phyloP scores from a whole-genome alignment of 2,797 vertebrate species.

The Esox lucius region DNA sequence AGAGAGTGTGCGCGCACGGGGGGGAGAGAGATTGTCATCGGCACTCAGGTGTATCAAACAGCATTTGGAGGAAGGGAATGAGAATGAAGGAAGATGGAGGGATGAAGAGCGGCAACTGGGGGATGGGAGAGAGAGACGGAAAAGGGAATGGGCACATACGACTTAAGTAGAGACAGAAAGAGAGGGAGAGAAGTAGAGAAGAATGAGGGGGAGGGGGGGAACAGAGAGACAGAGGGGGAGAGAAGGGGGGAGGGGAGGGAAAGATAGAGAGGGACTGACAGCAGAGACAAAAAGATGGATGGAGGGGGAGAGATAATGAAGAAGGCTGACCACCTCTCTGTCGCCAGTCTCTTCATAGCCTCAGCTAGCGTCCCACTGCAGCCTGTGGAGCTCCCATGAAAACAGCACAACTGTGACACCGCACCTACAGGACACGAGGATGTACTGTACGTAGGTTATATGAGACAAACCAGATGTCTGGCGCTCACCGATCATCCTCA shows the following conservation, averaged over 20 bases:
- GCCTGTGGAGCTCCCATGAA: constrained; percentile 29
- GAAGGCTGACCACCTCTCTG: background rate
- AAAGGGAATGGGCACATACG: background rate
- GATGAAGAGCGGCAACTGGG: background rate
- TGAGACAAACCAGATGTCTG: constrained; percentile 36
- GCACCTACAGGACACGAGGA: constrained; percentile 59
- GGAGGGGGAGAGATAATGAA: background rate
- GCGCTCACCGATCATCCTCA: constrained; percentile 33
- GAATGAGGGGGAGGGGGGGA: background rate
- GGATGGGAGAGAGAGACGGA: background rate
- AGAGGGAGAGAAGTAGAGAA: background rate
- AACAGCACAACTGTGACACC: constrained; percentile 39
- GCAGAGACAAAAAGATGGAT: background rate
- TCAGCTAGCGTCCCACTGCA: constrained; percentile 11
- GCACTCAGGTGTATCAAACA: constrained; percentile 3
- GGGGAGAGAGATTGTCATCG: background rate
- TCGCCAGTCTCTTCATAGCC: background rate
- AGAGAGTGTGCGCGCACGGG: background rate
- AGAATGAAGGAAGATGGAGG: background rate
- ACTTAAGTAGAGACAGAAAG: background rate
- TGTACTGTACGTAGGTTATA: constrained; percentile 5
- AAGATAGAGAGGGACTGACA: background rate
- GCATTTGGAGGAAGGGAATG: background rate
- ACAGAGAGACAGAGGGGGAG: background rate
- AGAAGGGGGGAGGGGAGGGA: background rate